Evolutionary conservation across 2,797 vertebrate genomes (phyloP).

Genomic region (Macroramphosus scolopax): DNA sequence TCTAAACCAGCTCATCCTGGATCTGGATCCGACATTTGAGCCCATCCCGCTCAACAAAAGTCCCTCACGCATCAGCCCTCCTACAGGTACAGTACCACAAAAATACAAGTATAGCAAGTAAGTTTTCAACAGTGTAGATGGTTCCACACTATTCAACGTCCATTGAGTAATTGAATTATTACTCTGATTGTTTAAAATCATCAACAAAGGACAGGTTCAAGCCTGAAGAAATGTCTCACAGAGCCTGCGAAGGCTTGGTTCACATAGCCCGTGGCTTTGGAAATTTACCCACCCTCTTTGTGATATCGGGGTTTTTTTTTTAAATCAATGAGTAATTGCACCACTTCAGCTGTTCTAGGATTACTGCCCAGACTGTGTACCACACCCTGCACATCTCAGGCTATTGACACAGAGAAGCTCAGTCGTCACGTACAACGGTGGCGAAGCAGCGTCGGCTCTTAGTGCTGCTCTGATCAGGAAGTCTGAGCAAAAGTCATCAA

Average conservation of each 20-base stretch:
- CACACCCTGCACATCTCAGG: constrained; percentile 42
- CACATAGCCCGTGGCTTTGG: constrained; percentile 29
- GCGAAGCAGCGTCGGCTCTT: neutral
- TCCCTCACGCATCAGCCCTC: constrained; percentile 24
- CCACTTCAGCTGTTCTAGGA: constrained; percentile 33
- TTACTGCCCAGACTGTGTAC: constrained; percentile 23
- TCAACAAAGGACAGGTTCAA: neutral
- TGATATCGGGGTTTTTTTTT: constrained; percentile 6
- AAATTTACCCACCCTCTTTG: constrained; percentile 30
- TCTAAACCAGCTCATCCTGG: constrained; percentile 88
- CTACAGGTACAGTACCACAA: constrained; percentile 52
- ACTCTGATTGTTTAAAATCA: no score
- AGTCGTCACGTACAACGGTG: neutral
- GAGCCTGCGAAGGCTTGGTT: no score
- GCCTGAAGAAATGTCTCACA: neutral
- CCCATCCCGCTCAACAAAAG: constrained; percentile 58
- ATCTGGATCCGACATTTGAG: constrained; percentile 89
- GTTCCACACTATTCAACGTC: no score
- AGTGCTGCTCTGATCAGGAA: constrained; percentile 21
- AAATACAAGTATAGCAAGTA: neutral
- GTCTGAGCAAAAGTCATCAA: constrained; percentile 17
- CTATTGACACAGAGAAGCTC: constrained; percentile 13
- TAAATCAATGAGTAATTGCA: constrained; percentile 32
- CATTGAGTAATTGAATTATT: no score
- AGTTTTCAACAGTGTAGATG: no score